A percentile compares a stretch with the other conserved stretches of the same genome.
These are phyloP conservation scores for Sebastes minor DNA, from an alignment of 2,797 vertebrate species.

Conservation along the genomic window DNA sequence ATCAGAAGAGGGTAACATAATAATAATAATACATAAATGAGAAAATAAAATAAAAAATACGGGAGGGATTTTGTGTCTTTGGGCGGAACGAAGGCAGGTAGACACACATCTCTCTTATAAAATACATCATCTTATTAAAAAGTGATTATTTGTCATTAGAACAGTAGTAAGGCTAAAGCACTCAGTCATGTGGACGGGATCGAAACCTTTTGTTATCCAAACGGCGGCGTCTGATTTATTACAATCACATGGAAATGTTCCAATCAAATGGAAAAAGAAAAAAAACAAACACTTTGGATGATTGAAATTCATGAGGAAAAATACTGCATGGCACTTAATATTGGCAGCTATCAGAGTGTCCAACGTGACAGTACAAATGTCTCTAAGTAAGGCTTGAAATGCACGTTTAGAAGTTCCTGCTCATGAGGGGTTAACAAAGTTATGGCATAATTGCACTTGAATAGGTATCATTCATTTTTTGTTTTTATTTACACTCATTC, in stretches of 20 bases:
- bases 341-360: constrained; percentile 57
- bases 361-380: constrained; percentile 25
- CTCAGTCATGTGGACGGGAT: constrained; percentile 28
- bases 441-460: constrained; percentile 80
- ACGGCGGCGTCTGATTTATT: background rate
- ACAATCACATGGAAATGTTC: constrained; percentile 5
- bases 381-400: constrained; percentile 50
- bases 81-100: constrained; percentile 56
- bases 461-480: constrained; percentile 35
- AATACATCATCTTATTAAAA: constrained; percentile 36
- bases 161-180: constrained; percentile 56
- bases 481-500: constrained; percentile 60
- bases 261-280: background rate
- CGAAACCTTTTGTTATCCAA: constrained; percentile 21
- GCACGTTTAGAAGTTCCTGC: constrained; percentile 21
- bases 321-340: constrained; percentile 73
- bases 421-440: constrained; percentile 37
- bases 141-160: constrained; percentile 8
- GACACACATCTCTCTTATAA: constrained; percentile 40
- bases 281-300: constrained; percentile 41
- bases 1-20: constrained; percentile 55
- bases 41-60: constrained; percentile 18
- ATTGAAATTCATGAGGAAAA: constrained; percentile 43
- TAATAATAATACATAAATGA: constrained; percentile 33
- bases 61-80: constrained; percentile 49